These are phyloP conservation scores for Pipra filicauda DNA, from an alignment of 2,113 vertebrate genomes.

Conservation along the genomic window DNA sequence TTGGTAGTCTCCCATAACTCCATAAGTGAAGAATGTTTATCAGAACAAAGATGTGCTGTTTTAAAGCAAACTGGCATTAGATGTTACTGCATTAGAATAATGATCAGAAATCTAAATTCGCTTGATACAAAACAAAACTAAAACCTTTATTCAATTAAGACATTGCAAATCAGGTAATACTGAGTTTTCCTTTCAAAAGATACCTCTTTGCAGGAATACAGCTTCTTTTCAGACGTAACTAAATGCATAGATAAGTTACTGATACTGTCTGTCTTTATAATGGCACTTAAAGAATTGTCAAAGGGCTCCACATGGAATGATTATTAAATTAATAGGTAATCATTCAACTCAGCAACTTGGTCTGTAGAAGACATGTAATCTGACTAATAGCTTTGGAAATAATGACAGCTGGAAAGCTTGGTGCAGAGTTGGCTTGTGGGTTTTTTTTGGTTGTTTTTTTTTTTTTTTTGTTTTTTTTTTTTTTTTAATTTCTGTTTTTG, in stretches of 20 bases:
- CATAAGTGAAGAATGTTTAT: not conserved
- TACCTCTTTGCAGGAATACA: not conserved
- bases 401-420: not conserved
- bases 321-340: not conserved
- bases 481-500: not conserved
- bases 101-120: not conserved
- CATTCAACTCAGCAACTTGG: not conserved
- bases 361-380: not conserved
- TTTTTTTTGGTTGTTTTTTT: not conserved
- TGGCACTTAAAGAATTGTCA: not conserved
- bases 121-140: not conserved
- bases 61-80: not conserved
- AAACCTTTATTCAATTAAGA: not conserved
- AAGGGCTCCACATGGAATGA: not conserved
- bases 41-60: not conserved
- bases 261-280: not conserved
- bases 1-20: not conserved
- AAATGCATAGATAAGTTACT: not conserved
- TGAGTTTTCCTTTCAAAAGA: not conserved
- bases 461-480: accelerated
- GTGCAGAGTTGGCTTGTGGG: not conserved
- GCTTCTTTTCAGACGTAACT: not conserved
- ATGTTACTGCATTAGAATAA: not conserved
- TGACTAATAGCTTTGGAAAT: not conserved
- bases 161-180: not conserved